Percentiles rank a stretch among this genome's conserved stretches.
Conservation (phyloP, 2,113 vertebrate genomes). For the Choloepus hoffmanni region DNA sequence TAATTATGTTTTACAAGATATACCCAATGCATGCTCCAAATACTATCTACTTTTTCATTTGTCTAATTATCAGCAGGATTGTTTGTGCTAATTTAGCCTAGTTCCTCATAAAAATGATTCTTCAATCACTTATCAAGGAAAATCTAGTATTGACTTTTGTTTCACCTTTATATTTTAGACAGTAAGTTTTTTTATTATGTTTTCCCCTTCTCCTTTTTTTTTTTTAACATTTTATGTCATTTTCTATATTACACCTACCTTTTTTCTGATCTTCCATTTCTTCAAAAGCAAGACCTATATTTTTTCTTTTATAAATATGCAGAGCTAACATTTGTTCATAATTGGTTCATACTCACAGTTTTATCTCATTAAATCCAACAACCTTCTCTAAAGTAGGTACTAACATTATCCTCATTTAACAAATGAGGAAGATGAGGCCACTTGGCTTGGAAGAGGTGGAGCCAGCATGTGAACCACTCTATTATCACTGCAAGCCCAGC, state of each 20-base stretch:
- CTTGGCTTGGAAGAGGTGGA: neutral
- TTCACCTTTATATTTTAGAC: slow-evolving; percentile 5
- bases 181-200: neutral
- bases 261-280: neutral
- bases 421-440: neutral
- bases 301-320: neutral
- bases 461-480: neutral
- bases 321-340: neutral
- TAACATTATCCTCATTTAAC: neutral
- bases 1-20: neutral
- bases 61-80: neutral
- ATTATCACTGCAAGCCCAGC: neutral
- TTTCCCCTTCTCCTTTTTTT: neutral
- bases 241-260: slow-evolving; percentile 9
- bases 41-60: neutral
- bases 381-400: neutral
- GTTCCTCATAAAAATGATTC: neutral
- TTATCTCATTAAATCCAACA: neutral
- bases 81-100: neutral
- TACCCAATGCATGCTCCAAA: neutral
- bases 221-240: neutral
- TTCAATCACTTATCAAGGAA: neutral
- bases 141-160: neutral
- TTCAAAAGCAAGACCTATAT: neutral
- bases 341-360: neutral